Conservation (phyloP, 2,888 invertebrate genomes). For the Lobophora halterata region DNA sequence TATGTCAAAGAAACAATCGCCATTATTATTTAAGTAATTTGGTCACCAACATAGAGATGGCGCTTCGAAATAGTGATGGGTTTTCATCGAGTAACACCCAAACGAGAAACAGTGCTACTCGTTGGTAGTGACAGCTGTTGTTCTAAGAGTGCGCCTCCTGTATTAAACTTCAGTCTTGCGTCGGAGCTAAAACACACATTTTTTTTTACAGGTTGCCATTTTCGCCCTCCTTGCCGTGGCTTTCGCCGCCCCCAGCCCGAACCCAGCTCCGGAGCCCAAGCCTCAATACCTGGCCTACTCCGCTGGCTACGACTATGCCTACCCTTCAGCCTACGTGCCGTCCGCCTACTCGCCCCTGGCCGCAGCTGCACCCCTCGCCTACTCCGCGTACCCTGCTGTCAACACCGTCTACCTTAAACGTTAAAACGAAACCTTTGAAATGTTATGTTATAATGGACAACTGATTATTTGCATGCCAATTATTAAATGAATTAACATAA, state of each 20-base stretch:
- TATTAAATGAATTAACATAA: too few relatives aligned
- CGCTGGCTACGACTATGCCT: slow-evolving; percentile 52
- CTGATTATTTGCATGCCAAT: too few relatives aligned
- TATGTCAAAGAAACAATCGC: too few relatives aligned
- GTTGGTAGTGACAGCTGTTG: too few relatives aligned
- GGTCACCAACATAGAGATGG: too few relatives aligned
- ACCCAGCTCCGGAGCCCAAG: slow-evolving; percentile 43
- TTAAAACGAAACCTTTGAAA: background rate
- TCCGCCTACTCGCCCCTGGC: slow-evolving; percentile 49
- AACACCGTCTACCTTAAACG: slow-evolving; percentile 4
- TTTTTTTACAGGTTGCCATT: slow-evolving; percentile 63
- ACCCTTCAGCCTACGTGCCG: slow-evolving; percentile 40
- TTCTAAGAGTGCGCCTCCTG: too few relatives aligned
- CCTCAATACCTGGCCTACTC: slow-evolving; percentile 51
- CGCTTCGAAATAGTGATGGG: too few relatives aligned
- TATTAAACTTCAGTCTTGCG: too few relatives aligned
- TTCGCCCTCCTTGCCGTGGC: slow-evolving; percentile 75
- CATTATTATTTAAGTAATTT: too few relatives aligned
- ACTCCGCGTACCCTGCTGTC: slow-evolving; percentile 42
- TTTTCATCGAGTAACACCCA: too few relatives aligned
- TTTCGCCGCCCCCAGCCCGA: slow-evolving; percentile 65
- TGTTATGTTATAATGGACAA: too few relatives aligned
- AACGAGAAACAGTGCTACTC: too few relatives aligned
- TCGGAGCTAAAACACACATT: background rate
- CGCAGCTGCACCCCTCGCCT: slow-evolving; percentile 41